Evolutionary conservation across 2,888 invertebrate genomes (phyloP), one percentile per base, ranked within the genome.

Genomic region (Caenorhabditis virilis): DNA sequence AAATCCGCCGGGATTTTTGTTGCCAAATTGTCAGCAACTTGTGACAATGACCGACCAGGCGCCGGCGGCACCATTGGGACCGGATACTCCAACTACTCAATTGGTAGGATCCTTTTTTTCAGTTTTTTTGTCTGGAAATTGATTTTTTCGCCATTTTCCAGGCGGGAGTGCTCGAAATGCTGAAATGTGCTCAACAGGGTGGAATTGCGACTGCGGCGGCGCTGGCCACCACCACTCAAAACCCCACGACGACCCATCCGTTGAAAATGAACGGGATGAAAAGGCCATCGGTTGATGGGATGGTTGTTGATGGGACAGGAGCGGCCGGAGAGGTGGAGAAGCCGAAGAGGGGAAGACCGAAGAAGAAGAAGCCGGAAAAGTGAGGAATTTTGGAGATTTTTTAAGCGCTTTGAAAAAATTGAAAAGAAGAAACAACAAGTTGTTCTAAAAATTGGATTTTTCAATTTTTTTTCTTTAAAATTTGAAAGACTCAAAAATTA

Each of bases 281-380:
- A 35, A 33, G 65, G 27, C 35, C 25, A 15, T 59, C 61, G 2
- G 49, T 51, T 1, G 64, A 61, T 23, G 42, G 45, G 3, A 38
- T 16, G 2, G 20, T 7, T 16, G 64, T 53, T n/a, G 59, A 55
- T 15, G n/a, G n/a, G n/a, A n/a, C n/a, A n/a, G n/a, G n/a, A n/a
- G n/a, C n/a, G n/a, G n/a, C n/a, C n/a, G n/a, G n/a, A n/a, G n/a
- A n/a, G n/a, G n/a, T n/a, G n/a, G 74, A 69, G 33, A 66, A 69
- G 42, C 72, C 65, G 20, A 72, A 69, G 38, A 43, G 77, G 11
- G 77, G 77, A 27, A 48, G 77, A 9, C 77, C 77, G 7, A 67
- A 68, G 39, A 77, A 77, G 58, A 66, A 74, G 53, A 73, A 72
- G 46, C 41, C 64, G 2, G 75, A 74, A 18, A 76, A 70, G 67